Evolutionary conservation across 1,140 invertebrate species (phyloP).

Genomic region (Hyposmocoma kahamanoa): DNA sequence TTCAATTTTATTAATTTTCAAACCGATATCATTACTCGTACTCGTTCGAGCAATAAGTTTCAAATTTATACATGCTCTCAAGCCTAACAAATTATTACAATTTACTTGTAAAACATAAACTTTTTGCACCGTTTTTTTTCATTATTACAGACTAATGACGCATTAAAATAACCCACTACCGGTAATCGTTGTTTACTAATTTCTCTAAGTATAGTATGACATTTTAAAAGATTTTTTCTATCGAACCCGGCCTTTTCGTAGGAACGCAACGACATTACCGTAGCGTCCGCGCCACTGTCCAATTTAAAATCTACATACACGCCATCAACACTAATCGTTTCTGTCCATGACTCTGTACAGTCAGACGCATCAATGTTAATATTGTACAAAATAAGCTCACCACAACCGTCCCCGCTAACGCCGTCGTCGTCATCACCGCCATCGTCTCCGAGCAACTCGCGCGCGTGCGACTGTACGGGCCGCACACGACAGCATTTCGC

Average conservation of each 20-base stretch:
- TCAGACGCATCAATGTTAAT: background rate
- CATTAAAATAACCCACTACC: background rate
- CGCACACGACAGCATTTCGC: background rate
- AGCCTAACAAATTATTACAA: background rate
- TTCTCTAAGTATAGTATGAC: no score
- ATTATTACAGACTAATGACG: background rate
- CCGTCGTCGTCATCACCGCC: background rate
- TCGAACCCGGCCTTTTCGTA: background rate
- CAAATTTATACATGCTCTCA: background rate
- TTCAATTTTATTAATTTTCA: slow-evolving; percentile 5
- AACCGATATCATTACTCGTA: slow-evolving; percentile 12
- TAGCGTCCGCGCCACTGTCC: background rate
- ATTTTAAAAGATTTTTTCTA: background rate
- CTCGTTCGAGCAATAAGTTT: background rate
- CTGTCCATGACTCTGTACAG: background rate
- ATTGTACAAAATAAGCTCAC: background rate
- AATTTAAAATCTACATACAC: background rate
- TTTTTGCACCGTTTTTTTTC: background rate
- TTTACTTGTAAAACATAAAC: background rate
- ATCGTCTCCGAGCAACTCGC: background rate
- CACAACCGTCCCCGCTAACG: background rate
- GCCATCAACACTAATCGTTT: background rate
- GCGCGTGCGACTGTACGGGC: background rate
- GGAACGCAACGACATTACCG: background rate
- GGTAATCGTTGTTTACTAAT: background rate